These are phyloP conservation scores for Erithacus rubecula DNA, from an alignment of 2,797 vertebrate genomes.

Conservation along the genomic window DNA sequence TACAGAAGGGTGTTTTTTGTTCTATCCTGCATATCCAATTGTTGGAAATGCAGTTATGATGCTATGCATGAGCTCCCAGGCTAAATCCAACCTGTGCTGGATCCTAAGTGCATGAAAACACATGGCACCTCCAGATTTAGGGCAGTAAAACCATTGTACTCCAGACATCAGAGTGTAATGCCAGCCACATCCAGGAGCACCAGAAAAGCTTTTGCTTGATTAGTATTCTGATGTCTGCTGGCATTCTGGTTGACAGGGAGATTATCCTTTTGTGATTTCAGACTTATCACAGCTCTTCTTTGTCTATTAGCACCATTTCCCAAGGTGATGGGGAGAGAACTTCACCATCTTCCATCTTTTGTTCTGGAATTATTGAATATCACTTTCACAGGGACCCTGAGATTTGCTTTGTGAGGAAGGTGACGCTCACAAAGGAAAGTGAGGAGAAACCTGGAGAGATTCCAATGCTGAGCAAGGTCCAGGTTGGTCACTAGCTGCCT, in stretches of 20 bases:
- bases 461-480: neutral
- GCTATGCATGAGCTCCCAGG: neutral
- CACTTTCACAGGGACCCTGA: neutral
- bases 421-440: neutral
- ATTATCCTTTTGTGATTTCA: neutral
- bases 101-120: neutral
- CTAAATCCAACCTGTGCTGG: neutral
- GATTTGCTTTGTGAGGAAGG: neutral
- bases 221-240: constrained; percentile 20
- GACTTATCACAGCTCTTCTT: neutral
- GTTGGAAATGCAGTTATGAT: neutral
- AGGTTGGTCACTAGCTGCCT: neutral
- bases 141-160: neutral
- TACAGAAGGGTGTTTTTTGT: neutral
- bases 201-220: neutral
- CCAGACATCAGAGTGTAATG: neutral
- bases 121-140: neutral
- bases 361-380: neutral
- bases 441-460: neutral
- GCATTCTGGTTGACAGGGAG: neutral
- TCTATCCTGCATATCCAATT: neutral
- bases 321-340: neutral
- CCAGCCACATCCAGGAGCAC: neutral
- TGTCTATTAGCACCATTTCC: neutral
- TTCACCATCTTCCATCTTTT: neutral